phyloP scores from a whole-genome alignment of 2,113 vertebrate genomes.

The Microtus montanus region DNA sequence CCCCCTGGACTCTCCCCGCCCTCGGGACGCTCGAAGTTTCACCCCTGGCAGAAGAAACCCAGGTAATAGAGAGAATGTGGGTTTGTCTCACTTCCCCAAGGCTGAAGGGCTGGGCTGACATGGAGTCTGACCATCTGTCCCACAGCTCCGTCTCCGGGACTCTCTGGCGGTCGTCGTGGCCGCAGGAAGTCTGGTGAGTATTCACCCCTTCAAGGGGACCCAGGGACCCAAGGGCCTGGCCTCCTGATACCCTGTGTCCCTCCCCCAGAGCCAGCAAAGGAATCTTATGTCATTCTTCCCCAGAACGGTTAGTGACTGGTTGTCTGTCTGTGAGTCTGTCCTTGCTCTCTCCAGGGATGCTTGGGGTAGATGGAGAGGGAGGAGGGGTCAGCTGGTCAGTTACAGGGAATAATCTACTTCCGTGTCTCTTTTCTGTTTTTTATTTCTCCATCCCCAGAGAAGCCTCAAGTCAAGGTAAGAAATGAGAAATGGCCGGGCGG shows the following conservation, averaged over 20 bases:
- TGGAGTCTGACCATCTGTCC: not conserved
- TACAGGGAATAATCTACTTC: not conserved
- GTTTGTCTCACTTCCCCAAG: fast-evolving
- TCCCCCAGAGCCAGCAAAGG: slow-evolving; percentile 77
- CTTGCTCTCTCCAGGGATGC: not conserved
- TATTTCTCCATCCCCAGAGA: slow-evolving; percentile 48
- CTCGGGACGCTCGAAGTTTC: slow-evolving; percentile 85
- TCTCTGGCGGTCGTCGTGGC: slow-evolving; percentile 80
- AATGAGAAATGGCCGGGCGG: not conserved
- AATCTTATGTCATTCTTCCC: slow-evolving; percentile 62
- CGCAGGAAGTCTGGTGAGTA: slow-evolving; percentile 90
- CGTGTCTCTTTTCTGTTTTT: not conserved
- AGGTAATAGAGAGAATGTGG: slow-evolving; percentile 82
- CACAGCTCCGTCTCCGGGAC: slow-evolving; percentile 82
- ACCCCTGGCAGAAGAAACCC: slow-evolving; percentile 89
- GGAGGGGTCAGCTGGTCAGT: not conserved
- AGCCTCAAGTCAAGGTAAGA: slow-evolving; percentile 78
- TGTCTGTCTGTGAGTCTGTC: not conserved
- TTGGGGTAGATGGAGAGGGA: not conserved
- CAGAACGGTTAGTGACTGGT: slow-evolving; percentile 69
- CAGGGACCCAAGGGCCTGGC: not conserved
- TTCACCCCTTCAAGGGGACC: not conserved
- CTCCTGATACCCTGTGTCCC: slow-evolving; percentile 42
- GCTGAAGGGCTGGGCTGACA: not conserved
- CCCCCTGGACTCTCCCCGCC: slow-evolving; percentile 81